These are phyloP conservation scores for Calliopum simillimum DNA, from an alignment of 2,888 invertebrate species.

Conservation along the genomic window DNA sequence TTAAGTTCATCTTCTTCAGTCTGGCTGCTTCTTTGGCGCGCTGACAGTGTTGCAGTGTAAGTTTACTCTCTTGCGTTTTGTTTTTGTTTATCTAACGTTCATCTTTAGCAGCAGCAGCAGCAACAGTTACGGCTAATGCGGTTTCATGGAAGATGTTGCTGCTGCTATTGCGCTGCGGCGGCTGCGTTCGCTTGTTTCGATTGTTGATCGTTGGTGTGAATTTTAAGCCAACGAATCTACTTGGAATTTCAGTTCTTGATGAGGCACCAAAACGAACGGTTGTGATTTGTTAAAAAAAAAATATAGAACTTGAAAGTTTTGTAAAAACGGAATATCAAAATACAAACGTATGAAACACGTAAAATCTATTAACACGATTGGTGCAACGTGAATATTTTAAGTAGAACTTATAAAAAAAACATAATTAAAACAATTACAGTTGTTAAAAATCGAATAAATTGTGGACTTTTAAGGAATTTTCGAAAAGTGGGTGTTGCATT, in stretches of 20 bases:
- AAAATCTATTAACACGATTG: neutral
- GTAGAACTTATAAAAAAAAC: slow-evolving; percentile 2
- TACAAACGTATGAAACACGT: neutral
- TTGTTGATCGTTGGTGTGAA: slow-evolving; percentile 45
- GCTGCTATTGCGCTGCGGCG: slow-evolving; percentile 6
- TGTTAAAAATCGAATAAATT: neutral
- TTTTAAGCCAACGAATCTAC: slow-evolving; percentile 58
- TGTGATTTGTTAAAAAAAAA: slow-evolving; percentile 43
- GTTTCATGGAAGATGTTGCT: slow-evolving; percentile 6
- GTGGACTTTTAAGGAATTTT: neutral
- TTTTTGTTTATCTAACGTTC: slow-evolving; percentile 6
- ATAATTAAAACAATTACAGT: neutral
- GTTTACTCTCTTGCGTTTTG: neutral
- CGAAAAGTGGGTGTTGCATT: slow-evolving; percentile 14
- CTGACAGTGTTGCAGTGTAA: neutral
- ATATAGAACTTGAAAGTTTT: neutral
- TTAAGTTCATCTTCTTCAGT: neutral
- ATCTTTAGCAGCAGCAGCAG: slow-evolving; percentile 28
- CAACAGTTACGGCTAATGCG: slow-evolving; percentile 1
- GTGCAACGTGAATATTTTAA: neutral
- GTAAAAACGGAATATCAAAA: neutral
- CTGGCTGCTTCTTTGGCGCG: neutral
- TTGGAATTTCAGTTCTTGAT: slow-evolving; percentile 61
- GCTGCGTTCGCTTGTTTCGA: neutral
- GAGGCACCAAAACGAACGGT: slow-evolving; percentile 59